Base-by-base conservation (phyloP, 1,140 invertebrate genomes). In the Trichomalopsis sarcophagae region DNA sequence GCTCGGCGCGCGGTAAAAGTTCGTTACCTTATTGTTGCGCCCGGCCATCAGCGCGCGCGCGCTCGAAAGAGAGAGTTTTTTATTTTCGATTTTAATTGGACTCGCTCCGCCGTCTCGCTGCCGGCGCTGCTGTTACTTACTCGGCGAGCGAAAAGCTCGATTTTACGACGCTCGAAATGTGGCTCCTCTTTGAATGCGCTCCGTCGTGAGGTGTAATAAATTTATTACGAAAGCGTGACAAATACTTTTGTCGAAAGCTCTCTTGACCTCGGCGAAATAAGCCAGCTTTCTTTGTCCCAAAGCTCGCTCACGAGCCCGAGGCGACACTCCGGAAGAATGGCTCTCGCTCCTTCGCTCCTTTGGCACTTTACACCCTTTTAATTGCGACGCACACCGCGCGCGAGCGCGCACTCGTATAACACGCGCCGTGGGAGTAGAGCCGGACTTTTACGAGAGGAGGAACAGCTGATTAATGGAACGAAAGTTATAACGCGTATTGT, bases 171-270 rank as follows among this genome's bases (percentile, higher is more conserved):
- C 50, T 55, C 17, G 50, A 55, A 55, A 55, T 55, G 50, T 17
- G 50, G 50, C 50, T 55, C 50, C 17, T 55, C 50, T 17, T 55
- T 55, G 5, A 5, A 36, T 36, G 5, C 33, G 4, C 5, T 36
- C 33, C 27, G 27, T 36, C 33, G 33, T 1, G 27, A 27, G 27
- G 27, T 36, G 5, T 6, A 36, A 36, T 36, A 36, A 36, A 36
- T 36, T 6, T 6, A 36, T 36, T 36, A 36, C 33, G 33, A 36
- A 36, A 36, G 33, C 2, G 33, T 36, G 69, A 83, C 77, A 83
- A 77, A 83, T 83, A 83, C 81, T 68, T 83, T 83, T 68, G 74
- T 55, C 30, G 50, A 76, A 82, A 82, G 66, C 73, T 76, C 55
- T 62, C 36, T 82, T 76, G 74, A 82, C 73, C 81, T 40, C 73